Conservation (phyloP, 2,888 invertebrate genomes). For the Euclidia mi region DNA sequence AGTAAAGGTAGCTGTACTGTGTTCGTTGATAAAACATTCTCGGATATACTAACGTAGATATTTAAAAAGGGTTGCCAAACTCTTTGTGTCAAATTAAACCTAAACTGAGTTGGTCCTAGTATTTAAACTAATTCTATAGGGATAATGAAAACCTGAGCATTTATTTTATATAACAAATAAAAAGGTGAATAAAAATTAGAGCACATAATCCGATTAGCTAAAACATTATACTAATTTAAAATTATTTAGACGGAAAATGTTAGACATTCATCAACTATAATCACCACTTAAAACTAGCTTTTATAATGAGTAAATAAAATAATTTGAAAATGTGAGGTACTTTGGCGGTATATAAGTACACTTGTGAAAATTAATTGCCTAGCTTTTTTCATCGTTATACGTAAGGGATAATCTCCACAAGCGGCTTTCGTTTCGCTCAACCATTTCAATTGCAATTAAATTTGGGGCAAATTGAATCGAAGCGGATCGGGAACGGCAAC, state of each 20-base stretch:
- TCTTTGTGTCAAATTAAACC: too few species aligned
- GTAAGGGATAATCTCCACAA: slow-evolving; percentile 73
- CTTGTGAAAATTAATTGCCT: slow-evolving; percentile 54
- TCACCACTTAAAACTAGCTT: slow-evolving; percentile 19
- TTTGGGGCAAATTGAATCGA: slow-evolving; percentile 85
- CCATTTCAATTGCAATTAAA: slow-evolving; percentile 86
- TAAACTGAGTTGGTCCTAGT: too few species aligned
- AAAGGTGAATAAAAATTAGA: too few species aligned
- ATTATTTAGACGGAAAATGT: neutral
- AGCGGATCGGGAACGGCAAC: slow-evolving; percentile 75
- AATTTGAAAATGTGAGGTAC: slow-evolving; percentile 31
- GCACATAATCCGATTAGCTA: too few species aligned
- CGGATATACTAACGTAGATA: too few species aligned
- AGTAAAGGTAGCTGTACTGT: too few species aligned
- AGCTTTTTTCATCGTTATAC: slow-evolving; percentile 50
- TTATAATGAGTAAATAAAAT: slow-evolving; percentile 10
- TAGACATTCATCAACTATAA: slow-evolving; percentile 5
- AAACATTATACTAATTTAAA: too few species aligned
- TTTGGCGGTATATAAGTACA: slow-evolving; percentile 29
- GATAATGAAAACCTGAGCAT: too few species aligned
- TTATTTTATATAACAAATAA: too few species aligned
- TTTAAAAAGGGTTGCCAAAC: too few species aligned
- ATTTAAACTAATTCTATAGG: too few species aligned
- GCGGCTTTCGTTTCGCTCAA: slow-evolving; percentile 78
- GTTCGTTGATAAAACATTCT: too few species aligned